Evolutionary conservation across 2,888 invertebrate species (phyloP), one percentile per base, ranked within the genome.

Genomic region (Rhagonycha fulva): DNA sequence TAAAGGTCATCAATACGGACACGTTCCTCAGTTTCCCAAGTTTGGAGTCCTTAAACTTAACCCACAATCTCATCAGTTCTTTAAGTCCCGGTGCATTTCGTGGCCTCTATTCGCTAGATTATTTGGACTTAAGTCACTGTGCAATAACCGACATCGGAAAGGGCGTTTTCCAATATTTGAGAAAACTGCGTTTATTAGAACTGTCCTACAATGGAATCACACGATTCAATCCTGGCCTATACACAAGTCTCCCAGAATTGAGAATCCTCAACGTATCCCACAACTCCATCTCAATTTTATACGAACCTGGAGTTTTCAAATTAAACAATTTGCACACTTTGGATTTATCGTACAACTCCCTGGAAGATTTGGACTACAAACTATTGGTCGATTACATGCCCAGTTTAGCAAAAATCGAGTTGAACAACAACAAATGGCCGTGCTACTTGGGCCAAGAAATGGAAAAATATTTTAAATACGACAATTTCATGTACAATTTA

Each of bases 401-500:
- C 0, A 83, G 82, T 23, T 77, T 88, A 5, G 78, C 86, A 0
- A 84, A 84, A 71, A 71, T 88, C 2, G 80, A 80, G 66, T 74
- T 88, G 10, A 83, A 85, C 66, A 80, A 84, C 63, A 88, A 88
- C 71, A 32, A 72, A 4, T 82, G 85, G 75, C 84, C 85, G 2
- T 88, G 88, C 74, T 84, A 84, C 72, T 77, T 87, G 60, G 84
- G 87, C 66, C 78, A 82, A 12, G 86, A 87, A 62, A 87, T 87
- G 84, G 80, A 82, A 30, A 80, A 81, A 1, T 83, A 83, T 74
- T 87, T 86, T 72, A 79, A 78, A 11, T 83, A 85, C 23, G 86
- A 86, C 71, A 86, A 85, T 74, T 84, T 86, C 72, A 84, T 84
- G 74, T 86, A 82, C 71, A 79, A 82, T 9, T 73, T 86, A 2